These are phyloP conservation scores for Diadegma fenestrale DNA, from an alignment of 2,888 invertebrate genomes.

Conservation along the genomic window DNA sequence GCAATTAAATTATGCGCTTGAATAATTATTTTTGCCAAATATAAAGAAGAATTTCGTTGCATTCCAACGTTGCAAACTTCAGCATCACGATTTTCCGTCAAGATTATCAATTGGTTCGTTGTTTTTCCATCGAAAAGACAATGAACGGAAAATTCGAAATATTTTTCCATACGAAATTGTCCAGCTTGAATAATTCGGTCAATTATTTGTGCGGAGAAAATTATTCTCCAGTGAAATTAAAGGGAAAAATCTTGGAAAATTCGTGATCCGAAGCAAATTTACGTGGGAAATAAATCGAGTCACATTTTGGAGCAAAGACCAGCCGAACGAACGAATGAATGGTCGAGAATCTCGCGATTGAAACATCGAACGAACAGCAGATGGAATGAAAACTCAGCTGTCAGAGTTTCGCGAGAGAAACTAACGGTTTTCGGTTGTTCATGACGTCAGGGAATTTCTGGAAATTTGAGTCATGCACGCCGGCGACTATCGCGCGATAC, in stretches of 20 bases:
- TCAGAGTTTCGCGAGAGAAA: background rate
- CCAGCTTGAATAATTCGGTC: background rate
- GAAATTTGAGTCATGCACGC: slow-evolving; percentile 14
- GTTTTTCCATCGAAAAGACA: background rate
- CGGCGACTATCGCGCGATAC: background rate
- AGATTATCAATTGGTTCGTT: background rate
- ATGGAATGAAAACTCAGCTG: background rate
- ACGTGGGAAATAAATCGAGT: background rate
- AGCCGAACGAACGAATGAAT: background rate
- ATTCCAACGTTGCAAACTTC: too few relatives aligned
- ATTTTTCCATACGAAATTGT: background rate
- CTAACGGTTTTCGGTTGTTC: background rate
- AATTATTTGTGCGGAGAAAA: background rate
- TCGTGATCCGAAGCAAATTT: background rate
- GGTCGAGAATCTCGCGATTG: background rate
- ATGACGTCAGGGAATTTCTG: slow-evolving; percentile 35
- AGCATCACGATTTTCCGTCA: too few relatives aligned
- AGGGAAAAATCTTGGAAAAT: background rate
- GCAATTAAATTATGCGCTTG: too few relatives aligned
- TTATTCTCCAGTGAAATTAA: background rate
- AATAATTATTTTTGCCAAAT: too few relatives aligned
- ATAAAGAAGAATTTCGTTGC: too few relatives aligned
- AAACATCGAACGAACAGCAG: background rate
- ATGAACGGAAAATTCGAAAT: background rate
- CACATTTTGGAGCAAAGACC: background rate